A percentile compares a stretch with the other conserved stretches of the same genome.
phyloP scores from a whole-genome alignment of 2,797 vertebrate genomes.

The Darevskia nairensis region DNA sequence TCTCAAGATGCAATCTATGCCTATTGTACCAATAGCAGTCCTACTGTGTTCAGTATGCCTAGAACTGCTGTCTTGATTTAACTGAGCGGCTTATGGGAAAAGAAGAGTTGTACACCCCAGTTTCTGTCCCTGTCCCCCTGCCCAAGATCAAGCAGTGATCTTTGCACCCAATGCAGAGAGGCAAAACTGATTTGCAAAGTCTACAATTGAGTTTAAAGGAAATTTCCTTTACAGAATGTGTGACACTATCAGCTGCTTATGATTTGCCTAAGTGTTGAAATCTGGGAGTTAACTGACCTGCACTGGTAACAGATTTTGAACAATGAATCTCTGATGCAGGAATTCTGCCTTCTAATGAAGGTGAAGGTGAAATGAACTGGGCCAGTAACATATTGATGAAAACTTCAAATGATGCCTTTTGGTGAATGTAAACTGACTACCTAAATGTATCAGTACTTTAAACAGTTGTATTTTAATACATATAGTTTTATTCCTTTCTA shows the following conservation, averaged over 20 bases:
- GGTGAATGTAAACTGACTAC: not conserved
- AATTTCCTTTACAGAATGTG: not conserved
- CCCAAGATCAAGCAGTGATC: too few species aligned
- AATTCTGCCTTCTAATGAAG: not conserved
- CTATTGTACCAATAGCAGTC: not conserved
- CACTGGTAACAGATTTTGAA: not conserved
- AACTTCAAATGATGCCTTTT: not conserved
- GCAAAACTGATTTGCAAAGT: not conserved
- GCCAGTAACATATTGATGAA: not conserved
- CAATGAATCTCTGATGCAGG: not conserved
- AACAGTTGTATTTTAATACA: too few species aligned
- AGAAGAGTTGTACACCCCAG: not conserved
- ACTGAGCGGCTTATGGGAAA: not conserved
- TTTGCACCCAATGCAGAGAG: not conserved
- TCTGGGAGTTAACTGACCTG: not conserved
- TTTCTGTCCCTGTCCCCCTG: not conserved
- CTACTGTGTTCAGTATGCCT: not conserved
- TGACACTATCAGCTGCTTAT: not conserved
- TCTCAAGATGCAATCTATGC: not conserved
- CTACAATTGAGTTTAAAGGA: not conserved
- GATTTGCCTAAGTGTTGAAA: not conserved
- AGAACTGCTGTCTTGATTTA: not conserved
- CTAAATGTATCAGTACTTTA: too few species aligned
- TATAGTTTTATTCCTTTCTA: too few species aligned
- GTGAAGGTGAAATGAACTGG: not conserved